Evolutionary conservation across 1,140 invertebrate genomes (phyloP).

Genomic region (Trypoxylus dichotomus): DNA sequence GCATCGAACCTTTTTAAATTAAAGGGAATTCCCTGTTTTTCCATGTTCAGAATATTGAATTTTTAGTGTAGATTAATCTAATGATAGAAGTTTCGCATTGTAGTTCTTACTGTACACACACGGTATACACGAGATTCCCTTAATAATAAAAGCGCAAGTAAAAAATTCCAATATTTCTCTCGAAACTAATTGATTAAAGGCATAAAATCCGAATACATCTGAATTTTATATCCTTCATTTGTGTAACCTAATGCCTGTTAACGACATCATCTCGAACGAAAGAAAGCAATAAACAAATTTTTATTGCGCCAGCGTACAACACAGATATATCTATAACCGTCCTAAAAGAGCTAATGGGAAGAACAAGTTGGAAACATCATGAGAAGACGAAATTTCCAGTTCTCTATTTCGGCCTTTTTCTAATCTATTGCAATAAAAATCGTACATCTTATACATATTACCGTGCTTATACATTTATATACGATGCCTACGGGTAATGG

Average conservation of each 20-base stretch:
- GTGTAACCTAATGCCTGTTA: not conserved
- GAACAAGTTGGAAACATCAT: too few relatives aligned
- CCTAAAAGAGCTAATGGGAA: too few relatives aligned
- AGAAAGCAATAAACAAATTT: not conserved
- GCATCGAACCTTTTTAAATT: too few relatives aligned
- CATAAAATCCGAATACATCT: not conserved
- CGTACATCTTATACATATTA: not conserved
- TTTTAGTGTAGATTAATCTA: too few relatives aligned
- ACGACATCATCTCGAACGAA: not conserved
- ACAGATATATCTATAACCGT: too few relatives aligned
- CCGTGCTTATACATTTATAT: not conserved
- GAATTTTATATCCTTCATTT: not conserved
- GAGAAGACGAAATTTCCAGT: not conserved
- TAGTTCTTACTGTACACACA: too few relatives aligned
- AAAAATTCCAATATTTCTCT: not conserved
- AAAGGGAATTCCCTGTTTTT: too few relatives aligned
- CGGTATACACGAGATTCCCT: too few relatives aligned
- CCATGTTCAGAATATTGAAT: too few relatives aligned
- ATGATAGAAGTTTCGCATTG: too few relatives aligned
- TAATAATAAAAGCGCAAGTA: too few relatives aligned
- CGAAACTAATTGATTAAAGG: not conserved
- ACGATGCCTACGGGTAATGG: not conserved
- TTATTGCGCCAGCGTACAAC: not conserved
- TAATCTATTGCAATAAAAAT: conserved; percentile 3
- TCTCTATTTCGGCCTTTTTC: not conserved